Percentiles rank a stretch among this genome's conserved stretches.
Conservation (phyloP, 1,140 invertebrate genomes). For the Andricus grossulariae region DNA sequence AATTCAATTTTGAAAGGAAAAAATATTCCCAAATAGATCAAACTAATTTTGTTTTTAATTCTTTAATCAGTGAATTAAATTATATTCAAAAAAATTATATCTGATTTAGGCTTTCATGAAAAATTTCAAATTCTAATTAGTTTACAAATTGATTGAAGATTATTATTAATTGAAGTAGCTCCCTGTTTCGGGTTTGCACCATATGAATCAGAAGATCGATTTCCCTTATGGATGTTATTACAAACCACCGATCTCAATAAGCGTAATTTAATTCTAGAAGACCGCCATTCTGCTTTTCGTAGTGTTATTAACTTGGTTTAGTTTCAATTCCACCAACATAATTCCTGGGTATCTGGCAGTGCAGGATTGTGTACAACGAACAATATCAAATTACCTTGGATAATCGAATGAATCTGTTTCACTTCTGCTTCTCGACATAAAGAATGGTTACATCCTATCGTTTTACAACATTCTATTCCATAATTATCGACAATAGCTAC, state of each 20-base stretch:
- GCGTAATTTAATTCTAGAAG: conserved; percentile 11
- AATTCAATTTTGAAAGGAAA: too few species aligned
- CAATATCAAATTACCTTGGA: conserved; percentile 25
- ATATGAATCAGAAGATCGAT: conserved; percentile 2
- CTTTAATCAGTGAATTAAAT: too few species aligned
- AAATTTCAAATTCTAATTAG: too few species aligned
- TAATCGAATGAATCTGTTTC: conserved; percentile 5
- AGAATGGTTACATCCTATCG: neutral
- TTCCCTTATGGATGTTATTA: conserved; percentile 8
- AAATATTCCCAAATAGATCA: too few species aligned
- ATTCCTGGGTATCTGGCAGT: neutral
- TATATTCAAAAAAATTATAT: too few species aligned
- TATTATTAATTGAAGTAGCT: neutral
- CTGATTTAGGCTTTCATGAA: too few species aligned
- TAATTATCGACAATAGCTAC: too few species aligned
- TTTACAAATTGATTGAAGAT: too few species aligned
- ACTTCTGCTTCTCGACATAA: neutral
- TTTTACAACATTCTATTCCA: too few species aligned
- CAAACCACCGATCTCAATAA: conserved; percentile 14
- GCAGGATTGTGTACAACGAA: neutral
- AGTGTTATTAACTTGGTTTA: conserved; percentile 1
- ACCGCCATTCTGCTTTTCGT: conserved; percentile 5
- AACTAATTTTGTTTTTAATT: too few species aligned
- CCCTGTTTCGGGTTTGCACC: neutral
- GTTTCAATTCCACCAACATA: conserved; percentile 2